A percentile compares a stretch with the other conserved stretches of the same genome.
Evolutionary conservation across 2,113 vertebrate genomes (phyloP).

Genomic region (Steatornis caripensis): DNA sequence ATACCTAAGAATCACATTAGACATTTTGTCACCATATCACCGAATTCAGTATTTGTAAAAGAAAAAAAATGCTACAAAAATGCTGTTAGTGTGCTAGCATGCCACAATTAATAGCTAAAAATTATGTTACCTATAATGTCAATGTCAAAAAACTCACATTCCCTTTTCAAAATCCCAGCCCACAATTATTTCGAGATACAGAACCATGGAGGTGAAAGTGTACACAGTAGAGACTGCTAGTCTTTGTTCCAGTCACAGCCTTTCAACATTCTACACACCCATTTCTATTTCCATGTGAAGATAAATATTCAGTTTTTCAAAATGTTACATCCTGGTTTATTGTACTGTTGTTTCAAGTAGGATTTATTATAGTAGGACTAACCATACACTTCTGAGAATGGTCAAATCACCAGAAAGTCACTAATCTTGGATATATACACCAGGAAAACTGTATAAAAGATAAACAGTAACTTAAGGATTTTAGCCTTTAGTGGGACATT

Average conservation of each 20-base stretch:
- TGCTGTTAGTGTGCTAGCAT: neutral
- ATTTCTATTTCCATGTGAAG: neutral
- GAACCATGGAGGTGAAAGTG: neutral
- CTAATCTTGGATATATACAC: conserved; percentile 60
- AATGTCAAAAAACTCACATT: neutral
- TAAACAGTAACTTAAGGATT: conserved; percentile 78
- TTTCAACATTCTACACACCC: neutral
- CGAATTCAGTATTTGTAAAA: neutral
- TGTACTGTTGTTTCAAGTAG: neutral
- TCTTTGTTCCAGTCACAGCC: neutral
- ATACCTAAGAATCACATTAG: neutral
- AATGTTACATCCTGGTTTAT: neutral
- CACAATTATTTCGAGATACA: neutral
- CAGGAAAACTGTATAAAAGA: conserved; percentile 78
- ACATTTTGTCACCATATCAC: neutral
- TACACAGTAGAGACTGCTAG: neutral
- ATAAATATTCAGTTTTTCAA: neutral
- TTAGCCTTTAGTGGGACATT: conserved; percentile 63
- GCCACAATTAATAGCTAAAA: neutral
- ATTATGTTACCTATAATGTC: neutral
- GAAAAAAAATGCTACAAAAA: neutral
- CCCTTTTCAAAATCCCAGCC: neutral
- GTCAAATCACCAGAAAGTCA: conserved; percentile 72
- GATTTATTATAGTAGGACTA: neutral
- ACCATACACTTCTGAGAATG: neutral